phyloP scores from a whole-genome alignment of 1,140 invertebrate species.

The Pogonomyrmex californicus region DNA sequence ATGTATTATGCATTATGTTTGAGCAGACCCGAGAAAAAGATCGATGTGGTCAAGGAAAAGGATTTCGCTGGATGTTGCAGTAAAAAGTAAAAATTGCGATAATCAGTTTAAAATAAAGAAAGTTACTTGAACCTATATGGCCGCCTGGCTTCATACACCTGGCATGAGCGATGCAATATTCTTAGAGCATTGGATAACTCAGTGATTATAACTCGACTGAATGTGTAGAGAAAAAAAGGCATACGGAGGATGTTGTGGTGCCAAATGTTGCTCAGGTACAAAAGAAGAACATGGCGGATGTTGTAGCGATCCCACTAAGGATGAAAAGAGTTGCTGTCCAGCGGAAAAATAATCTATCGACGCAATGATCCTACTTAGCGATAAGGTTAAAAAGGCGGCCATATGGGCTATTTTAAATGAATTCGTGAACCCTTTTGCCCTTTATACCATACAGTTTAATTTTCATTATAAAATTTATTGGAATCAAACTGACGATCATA shows the following conservation, averaged over 20 bases:
- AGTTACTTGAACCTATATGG: conserved; percentile 70
- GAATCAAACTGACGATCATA: neutral
- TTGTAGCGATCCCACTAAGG: conserved; percentile 64
- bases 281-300: conserved; percentile 72
- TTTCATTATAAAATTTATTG: neutral
- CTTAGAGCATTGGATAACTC: conserved; percentile 30
- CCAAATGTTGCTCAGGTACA: conserved; percentile 76
- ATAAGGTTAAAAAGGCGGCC: conserved; percentile 69
- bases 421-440: neutral
- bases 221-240: conserved; percentile 75
- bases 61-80: conserved; percentile 74
- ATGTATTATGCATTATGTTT: conserved; percentile 20
- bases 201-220: conserved; percentile 63
- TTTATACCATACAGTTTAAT: neutral
- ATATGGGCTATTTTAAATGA: conserved; percentile 60
- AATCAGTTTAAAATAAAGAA: neutral
- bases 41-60: conserved; percentile 66
- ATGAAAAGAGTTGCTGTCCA: conserved; percentile 72
- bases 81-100: conserved; percentile 70
- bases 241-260: conserved; percentile 74
- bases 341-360: conserved; percentile 57
- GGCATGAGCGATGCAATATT: neutral
- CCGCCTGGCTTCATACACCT: conserved; percentile 44
- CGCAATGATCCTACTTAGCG: neutral
- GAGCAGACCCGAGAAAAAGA: conserved; percentile 72